These are phyloP conservation scores for Hesperia comma DNA, from an alignment of 2,888 invertebrate species.

Conservation along the genomic window DNA sequence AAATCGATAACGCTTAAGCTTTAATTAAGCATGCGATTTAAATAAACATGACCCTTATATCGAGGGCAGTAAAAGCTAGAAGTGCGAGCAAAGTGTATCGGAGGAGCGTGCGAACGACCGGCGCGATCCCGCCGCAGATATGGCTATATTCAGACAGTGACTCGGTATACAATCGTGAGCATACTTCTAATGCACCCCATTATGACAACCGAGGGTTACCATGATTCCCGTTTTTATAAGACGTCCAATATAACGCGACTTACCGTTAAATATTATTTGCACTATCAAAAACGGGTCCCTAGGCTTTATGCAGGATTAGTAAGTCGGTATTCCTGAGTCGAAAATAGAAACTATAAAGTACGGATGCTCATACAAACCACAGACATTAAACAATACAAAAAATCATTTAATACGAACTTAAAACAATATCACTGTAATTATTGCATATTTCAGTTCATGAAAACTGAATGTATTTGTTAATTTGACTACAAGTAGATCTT, in stretches of 20 bases:
- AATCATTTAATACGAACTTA: no score
- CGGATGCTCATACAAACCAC: no score
- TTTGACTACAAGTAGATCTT: no score
- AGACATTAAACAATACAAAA: no score
- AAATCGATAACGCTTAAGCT: constrained; percentile 28
- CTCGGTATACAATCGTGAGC: constrained; percentile 60
- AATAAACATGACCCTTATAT: constrained; percentile 10
- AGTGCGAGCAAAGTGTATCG: constrained; percentile 13
- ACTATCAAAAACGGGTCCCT: no score
- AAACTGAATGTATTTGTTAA: no score
- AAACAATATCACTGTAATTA: no score
- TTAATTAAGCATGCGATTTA: constrained; percentile 26
- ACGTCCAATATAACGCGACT: not conserved
- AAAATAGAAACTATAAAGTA: no score
- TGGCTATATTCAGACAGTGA: constrained; percentile 54
- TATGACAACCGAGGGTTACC: constrained; percentile 42
- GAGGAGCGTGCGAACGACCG: constrained; percentile 49
- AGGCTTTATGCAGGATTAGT: no score
- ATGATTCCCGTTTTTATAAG: constrained; percentile 24
- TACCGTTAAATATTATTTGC: no score
- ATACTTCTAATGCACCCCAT: constrained; percentile 60
- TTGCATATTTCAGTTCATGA: no score
- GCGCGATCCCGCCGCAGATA: constrained; percentile 54
- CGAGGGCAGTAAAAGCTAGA: constrained; percentile 8
- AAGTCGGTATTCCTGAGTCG: no score